Conservation (phyloP, 2,888 invertebrate species). For the Craniophora ligustri region DNA sequence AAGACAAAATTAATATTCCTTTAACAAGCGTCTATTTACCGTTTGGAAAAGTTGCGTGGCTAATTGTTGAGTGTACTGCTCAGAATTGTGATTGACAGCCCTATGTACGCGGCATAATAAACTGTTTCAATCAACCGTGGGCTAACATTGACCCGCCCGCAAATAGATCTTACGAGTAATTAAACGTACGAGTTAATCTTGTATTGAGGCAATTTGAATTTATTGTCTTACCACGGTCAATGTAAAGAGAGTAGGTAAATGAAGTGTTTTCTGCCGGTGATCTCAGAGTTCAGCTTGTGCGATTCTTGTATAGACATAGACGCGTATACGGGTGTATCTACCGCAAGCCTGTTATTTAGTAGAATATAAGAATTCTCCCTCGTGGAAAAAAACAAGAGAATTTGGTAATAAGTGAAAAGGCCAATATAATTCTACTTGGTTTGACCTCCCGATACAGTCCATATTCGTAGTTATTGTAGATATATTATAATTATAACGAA, state of each 20-base stretch:
- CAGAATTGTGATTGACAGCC: constrained; percentile 70
- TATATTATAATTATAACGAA: too few relatives aligned
- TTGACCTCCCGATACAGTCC: too few relatives aligned
- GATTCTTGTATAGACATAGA: too few relatives aligned
- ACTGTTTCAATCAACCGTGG: constrained; percentile 71
- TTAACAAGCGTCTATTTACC: constrained; percentile 40
- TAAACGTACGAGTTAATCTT: constrained; percentile 45
- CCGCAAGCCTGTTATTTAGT: too few relatives aligned
- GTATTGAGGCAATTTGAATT: constrained; percentile 36
- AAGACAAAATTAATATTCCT: constrained; percentile 37
- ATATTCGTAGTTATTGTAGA: too few relatives aligned
- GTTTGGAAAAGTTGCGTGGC: constrained; percentile 60
- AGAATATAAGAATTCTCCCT: too few relatives aligned
- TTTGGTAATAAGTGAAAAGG: too few relatives aligned
- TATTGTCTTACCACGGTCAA: constrained; percentile 24
- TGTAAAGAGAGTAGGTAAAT: constrained; percentile 11
- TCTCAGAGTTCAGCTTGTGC: not conserved
- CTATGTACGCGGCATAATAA: constrained; percentile 58
- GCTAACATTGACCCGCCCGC: constrained; percentile 77
- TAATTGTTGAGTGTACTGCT: constrained; percentile 61
- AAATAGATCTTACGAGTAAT: constrained; percentile 67
- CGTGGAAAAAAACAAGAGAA: too few relatives aligned
- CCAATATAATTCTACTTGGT: too few relatives aligned
- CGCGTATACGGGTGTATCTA: too few relatives aligned
- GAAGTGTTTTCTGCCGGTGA: not conserved